Conservation (phyloP, 2,113 vertebrate species). For the Microcebus ravelobensis region DNA sequence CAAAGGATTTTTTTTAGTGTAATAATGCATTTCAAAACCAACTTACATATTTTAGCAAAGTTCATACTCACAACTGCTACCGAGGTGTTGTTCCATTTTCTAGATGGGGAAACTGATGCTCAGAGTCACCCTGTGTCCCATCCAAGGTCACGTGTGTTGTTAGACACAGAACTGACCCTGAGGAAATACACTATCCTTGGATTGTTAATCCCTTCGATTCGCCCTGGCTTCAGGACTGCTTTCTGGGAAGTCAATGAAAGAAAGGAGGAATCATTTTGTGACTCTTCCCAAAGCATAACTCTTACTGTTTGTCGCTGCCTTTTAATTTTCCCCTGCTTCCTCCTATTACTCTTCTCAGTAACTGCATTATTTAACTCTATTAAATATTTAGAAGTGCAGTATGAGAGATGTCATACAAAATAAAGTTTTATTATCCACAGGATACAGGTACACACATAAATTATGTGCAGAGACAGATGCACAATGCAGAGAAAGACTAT, state of each 20-base stretch:
- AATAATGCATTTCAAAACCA: background rate
- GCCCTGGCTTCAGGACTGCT: background rate
- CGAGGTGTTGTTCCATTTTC: background rate
- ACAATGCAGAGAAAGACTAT: background rate
- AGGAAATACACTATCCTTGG: background rate
- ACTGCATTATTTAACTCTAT: slow-evolving; percentile 71
- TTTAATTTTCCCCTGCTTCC: slow-evolving; percentile 46
- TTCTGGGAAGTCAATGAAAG: background rate
- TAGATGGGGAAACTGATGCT: background rate
- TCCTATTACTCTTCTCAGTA: slow-evolving; percentile 57
- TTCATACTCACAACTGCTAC: background rate
- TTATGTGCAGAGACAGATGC: slow-evolving; percentile 30
- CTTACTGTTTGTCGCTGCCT: slow-evolving; percentile 7
- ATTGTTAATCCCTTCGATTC: background rate
- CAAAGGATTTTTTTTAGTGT: background rate
- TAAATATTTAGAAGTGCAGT: slow-evolving; percentile 65
- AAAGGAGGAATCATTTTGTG: background rate
- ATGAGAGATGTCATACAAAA: slow-evolving; percentile 59
- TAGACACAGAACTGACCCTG: background rate
- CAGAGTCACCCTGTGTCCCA: background rate
- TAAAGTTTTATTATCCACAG: slow-evolving; percentile 67
- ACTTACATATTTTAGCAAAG: background rate
- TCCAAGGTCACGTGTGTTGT: background rate
- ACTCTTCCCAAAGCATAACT: slow-evolving; percentile 19
- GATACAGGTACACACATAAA: slow-evolving; percentile 25